These are phyloP conservation scores for Peribatodes rhomboidaria DNA, from an alignment of 2,888 invertebrate genomes.

Conservation along the genomic window DNA sequence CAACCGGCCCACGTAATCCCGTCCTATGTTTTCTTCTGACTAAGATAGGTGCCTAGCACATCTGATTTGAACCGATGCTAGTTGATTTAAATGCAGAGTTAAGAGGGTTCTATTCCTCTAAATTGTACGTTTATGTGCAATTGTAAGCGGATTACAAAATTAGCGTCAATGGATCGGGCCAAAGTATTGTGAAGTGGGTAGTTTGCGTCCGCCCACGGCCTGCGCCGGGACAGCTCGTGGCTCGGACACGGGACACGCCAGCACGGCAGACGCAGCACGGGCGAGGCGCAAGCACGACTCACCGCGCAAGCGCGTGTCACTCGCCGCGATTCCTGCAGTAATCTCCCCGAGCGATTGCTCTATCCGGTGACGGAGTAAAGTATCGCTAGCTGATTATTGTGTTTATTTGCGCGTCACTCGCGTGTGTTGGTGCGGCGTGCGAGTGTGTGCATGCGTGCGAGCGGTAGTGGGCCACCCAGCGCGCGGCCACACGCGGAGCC, in stretches of 20 bases:
- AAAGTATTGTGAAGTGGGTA: conserved; percentile 58
- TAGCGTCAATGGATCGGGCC: conserved; percentile 57
- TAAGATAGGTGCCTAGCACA: not conserved
- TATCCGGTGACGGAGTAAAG: conserved; percentile 85
- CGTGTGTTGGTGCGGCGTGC: conserved; percentile 73
- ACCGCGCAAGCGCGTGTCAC: conserved; percentile 71
- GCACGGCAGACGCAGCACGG: conserved; percentile 38
- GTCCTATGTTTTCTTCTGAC: conserved; percentile 11
- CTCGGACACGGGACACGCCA: conserved; percentile 17
- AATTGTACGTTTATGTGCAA: conserved; percentile 56
- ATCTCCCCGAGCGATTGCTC: conserved; percentile 80
- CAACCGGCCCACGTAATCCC: conserved; percentile 11
- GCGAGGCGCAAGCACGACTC: conserved; percentile 27
- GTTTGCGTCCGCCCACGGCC: conserved; percentile 56
- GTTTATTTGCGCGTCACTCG: conserved; percentile 81
- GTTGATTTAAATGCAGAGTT: conserved; percentile 43
- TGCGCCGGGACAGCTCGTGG: conserved; percentile 14
- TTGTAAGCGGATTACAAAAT: conserved; percentile 70
- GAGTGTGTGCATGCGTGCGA: conserved; percentile 75
- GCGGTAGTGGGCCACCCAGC: conserved; percentile 82
- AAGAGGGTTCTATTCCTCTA: conserved; percentile 48
- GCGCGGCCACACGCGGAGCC: conserved; percentile 84
- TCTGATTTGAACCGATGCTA: conserved; percentile 25
- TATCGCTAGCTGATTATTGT: conserved; percentile 86
- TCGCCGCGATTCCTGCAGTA: conserved; percentile 73